Base-by-base conservation (phyloP, 2,113 vertebrate genomes). In the Oryctolagus cuniculus region DNA sequence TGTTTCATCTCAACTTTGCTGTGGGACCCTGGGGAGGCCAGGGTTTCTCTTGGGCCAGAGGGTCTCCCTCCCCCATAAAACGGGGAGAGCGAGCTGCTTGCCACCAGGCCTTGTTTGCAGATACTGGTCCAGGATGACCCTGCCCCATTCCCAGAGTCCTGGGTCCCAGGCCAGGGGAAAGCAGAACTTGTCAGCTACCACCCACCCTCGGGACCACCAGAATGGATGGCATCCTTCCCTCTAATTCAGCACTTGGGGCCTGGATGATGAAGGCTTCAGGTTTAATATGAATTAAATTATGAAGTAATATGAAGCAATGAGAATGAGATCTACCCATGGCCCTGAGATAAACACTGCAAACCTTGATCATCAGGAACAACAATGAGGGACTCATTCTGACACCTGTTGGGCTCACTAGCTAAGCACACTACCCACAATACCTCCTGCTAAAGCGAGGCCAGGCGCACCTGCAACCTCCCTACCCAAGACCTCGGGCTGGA, bases 401-500 rank as follows among this genome's bases (percentile, higher is more conserved):
- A 64, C 67, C n/a, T 44, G 15, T 84, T 38, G 49, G 0, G 38
- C 69, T 84, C 92, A 81, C 91, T 88, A 73, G 55, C 87, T 94
- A 90, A 95, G 69, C 84, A 95, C 90, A 93, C 96, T 87, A 70
- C 74, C n/a, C 66, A 5, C 25, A 61, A 24, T 27, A 66, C 19
- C 29, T 90, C 77, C 64, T 38, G 49, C 16, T 21, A 53, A 82
- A 86, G 19, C 78, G 69, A 95, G 72, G 27, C 38, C 89, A 88
- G 64, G 78, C 88, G 61, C 89, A 77, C 79, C 17, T 53, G 83
- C 21, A 7, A 44, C 64, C 64, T 70, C 91, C 66, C 38, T 25
- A 53, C 77, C 80, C 81, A 44, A n/a, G 67, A 16, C 36, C 64
- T 63, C 70, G 21, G 36, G 27, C 29, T n/a, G 11, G 51, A 36